phyloP scores from a whole-genome alignment of 1,140 invertebrate genomes.

The Bombus difficillimus region DNA sequence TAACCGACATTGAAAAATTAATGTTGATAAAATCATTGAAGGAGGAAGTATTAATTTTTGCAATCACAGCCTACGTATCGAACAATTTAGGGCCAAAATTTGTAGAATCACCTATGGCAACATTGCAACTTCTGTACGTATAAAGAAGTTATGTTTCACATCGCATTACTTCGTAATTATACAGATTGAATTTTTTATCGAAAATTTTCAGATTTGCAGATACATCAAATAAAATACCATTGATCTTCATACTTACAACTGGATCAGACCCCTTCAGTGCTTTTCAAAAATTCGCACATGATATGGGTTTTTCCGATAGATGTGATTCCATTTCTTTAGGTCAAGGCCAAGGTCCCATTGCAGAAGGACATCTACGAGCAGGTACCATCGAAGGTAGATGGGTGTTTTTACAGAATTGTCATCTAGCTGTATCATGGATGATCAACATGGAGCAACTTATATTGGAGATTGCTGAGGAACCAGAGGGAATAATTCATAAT shows the following conservation, averaged over 20 bases:
- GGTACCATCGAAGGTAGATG: slow-evolving; percentile 89
- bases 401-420: slow-evolving; percentile 96
- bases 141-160: slow-evolving; percentile 32
- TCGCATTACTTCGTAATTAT: background rate
- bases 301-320: slow-evolving; percentile 88
- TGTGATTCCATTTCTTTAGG: slow-evolving; percentile 94
- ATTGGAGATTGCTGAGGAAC: slow-evolving; percentile 86
- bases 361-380: slow-evolving; percentile 90
- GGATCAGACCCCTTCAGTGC: slow-evolving; percentile 94
- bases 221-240: slow-evolving; percentile 88
- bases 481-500: slow-evolving; percentile 83
- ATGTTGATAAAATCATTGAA: slow-evolving; percentile 90
- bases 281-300: slow-evolving; percentile 90
- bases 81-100: slow-evolving; percentile 90
- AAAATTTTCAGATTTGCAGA: slow-evolving; percentile 86
- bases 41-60: slow-evolving; percentile 92
- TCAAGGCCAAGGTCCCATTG: slow-evolving; percentile 94
- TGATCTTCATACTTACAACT: slow-evolving; percentile 95
- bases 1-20: slow-evolving; percentile 91
- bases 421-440: slow-evolving; percentile 96
- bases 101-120: slow-evolving; percentile 88
- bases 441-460: slow-evolving; percentile 88
- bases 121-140: slow-evolving; percentile 87
- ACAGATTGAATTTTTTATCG: background rate
- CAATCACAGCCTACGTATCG: slow-evolving; percentile 90